These are phyloP conservation scores for Hecatera dysodea DNA, from an alignment of 2,888 invertebrate species.

Conservation along the genomic window DNA sequence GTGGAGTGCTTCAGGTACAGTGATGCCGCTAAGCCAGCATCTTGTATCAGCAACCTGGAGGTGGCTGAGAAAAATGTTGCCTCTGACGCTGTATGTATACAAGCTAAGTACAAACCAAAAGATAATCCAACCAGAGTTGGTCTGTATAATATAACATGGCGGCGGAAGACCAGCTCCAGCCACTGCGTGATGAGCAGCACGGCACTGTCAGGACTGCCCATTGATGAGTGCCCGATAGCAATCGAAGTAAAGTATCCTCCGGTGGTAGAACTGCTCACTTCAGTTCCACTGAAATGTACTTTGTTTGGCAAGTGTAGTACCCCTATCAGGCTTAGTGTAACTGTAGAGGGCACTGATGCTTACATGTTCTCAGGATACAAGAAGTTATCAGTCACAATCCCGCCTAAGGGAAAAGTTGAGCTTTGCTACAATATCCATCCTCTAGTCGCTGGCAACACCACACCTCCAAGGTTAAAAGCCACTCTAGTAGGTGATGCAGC, in stretches of 20 bases:
- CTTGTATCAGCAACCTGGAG: conserved; percentile 82
- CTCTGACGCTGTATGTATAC: conserved; percentile 85
- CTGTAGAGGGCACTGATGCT: conserved; percentile 96
- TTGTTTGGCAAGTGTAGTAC: conserved; percentile 93
- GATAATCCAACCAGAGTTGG: conserved; percentile 85
- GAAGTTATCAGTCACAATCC: conserved; percentile 92
- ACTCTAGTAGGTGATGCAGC: conserved; percentile 85
- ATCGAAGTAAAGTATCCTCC: conserved; percentile 93
- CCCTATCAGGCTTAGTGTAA: conserved; percentile 93
- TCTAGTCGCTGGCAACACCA: conserved; percentile 93
- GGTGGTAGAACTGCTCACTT: conserved; percentile 93
- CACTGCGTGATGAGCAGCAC: conserved; percentile 89
- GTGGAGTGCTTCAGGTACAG: conserved; percentile 86
- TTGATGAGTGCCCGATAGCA: conserved; percentile 92
- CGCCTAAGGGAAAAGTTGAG: conserved; percentile 91
- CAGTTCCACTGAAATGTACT: conserved; percentile 93
- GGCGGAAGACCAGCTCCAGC: conserved; percentile 77
- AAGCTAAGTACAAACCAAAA: conserved; percentile 85
- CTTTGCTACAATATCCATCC: conserved; percentile 95
- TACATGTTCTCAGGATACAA: conserved; percentile 99
- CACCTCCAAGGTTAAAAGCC: conserved; percentile 92
- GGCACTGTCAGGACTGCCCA: conserved; percentile 89
- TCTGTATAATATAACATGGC: conserved; percentile 87
- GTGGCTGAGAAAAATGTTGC: conserved; percentile 85
- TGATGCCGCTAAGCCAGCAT: conserved; percentile 78